A percentile compares a stretch with the other conserved stretches of the same genome.
Conservation (phyloP, 2,888 invertebrate species). For the Torymus aiolomorphi region DNA sequence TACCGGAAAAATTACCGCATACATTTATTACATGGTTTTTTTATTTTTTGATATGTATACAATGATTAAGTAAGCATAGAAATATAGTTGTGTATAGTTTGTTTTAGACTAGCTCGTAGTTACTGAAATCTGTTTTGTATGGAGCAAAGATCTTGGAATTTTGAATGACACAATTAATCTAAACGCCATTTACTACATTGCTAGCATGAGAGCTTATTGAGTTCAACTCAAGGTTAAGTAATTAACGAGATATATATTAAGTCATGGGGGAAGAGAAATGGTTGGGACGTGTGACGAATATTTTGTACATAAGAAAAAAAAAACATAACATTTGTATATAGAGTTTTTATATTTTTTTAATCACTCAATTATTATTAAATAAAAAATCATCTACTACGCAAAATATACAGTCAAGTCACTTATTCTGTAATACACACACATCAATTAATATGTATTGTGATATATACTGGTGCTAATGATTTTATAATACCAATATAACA, state of each 20-base stretch:
- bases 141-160: slow-evolving; percentile 5
- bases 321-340: slow-evolving; percentile 10
- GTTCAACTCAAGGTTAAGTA: slow-evolving; percentile 10
- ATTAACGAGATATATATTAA: slow-evolving; percentile 17
- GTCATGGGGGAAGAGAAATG: slow-evolving; percentile 22
- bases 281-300: slow-evolving; percentile 9
- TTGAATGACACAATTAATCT: slow-evolving; percentile 5
- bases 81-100: too few relatives aligned
- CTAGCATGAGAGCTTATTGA: slow-evolving; percentile 11
- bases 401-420: slow-evolving; percentile 12
- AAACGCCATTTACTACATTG: not conserved
- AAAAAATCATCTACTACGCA: slow-evolving; percentile 24
- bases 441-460: not conserved
- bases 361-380: slow-evolving; percentile 26
- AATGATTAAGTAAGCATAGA: too few relatives aligned
- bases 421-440: slow-evolving; percentile 3
- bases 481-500: slow-evolving; percentile 39
- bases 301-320: slow-evolving; percentile 33
- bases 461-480: slow-evolving; percentile 37
- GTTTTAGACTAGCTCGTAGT: too few relatives aligned
- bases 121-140: not conserved
- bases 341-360: slow-evolving; percentile 37
- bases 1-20: too few relatives aligned
- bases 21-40: too few relatives aligned
- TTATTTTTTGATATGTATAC: too few relatives aligned